These are phyloP conservation scores for Sorex fumeus DNA, from an alignment of 2,113 vertebrate genomes.

Conservation along the genomic window DNA sequence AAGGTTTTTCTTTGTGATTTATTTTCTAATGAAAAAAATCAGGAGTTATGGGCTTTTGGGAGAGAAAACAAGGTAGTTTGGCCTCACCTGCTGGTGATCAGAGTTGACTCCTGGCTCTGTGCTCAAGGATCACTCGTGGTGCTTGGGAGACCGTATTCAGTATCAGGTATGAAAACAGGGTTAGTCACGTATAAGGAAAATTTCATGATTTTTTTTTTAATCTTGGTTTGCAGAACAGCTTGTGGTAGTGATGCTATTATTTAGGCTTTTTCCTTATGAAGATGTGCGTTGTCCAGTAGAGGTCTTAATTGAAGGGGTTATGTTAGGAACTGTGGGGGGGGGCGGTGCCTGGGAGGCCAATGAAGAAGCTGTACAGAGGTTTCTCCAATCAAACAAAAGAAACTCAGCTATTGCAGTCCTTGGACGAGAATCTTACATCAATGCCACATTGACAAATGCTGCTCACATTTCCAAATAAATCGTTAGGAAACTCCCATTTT, in stretches of 20 bases:
- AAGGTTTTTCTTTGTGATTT: background rate
- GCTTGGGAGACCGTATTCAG: no score
- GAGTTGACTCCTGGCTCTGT: no score
- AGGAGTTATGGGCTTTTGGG: background rate
- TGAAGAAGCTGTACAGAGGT: background rate
- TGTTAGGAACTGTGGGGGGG: background rate
- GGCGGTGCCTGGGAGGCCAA: no score
- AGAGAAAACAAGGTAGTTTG: no score
- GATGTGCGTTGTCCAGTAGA: background rate
- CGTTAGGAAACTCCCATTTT: background rate
- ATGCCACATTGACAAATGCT: background rate
- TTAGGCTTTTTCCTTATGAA: background rate
- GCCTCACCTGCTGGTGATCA: no score
- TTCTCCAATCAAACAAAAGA: background rate
- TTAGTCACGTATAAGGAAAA: background rate
- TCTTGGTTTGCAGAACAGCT: background rate
- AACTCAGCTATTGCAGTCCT: background rate
- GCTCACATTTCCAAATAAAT: background rate
- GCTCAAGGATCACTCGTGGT: no score
- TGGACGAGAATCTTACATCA: background rate
- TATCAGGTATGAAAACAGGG: background rate
- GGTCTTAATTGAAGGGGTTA: background rate
- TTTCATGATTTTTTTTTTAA: no score
- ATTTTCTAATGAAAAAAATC: conserved; percentile 1
- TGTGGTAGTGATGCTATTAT: background rate